phyloP scores from a whole-genome alignment of 2,113 vertebrate species.

The Onychorhynchus coronatus region DNA sequence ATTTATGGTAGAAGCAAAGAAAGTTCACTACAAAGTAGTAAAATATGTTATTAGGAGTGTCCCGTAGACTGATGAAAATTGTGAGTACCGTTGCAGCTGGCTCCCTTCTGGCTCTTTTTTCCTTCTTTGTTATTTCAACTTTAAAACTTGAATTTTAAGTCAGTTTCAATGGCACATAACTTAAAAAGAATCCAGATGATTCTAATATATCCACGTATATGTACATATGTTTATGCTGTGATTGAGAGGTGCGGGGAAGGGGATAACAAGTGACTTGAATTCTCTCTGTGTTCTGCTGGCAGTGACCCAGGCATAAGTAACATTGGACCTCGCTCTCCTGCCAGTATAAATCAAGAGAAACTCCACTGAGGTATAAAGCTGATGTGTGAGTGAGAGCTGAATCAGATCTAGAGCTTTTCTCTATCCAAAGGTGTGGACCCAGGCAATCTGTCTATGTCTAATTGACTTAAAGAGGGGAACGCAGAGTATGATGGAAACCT shows the following conservation, averaged over 20 bases:
- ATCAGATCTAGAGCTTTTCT: slow-evolving; percentile 36
- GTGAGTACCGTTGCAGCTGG: slow-evolving; percentile 56
- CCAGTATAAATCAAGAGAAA: slow-evolving; percentile 44
- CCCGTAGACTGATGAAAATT: slow-evolving; percentile 34
- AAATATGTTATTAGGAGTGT: slow-evolving; percentile 60
- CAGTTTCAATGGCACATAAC: slow-evolving; percentile 2
- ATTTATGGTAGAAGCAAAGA: slow-evolving; percentile 64
- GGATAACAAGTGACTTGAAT: slow-evolving; percentile 53
- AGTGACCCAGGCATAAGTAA: slow-evolving; percentile 39
- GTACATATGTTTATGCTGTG: neutral
- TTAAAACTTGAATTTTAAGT: slow-evolving; percentile 51
- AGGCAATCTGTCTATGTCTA: slow-evolving; percentile 29
- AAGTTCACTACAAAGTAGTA: slow-evolving; percentile 53
- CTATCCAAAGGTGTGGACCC: slow-evolving; percentile 42
- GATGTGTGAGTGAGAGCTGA: slow-evolving; percentile 22
- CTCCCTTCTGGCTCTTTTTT: slow-evolving; percentile 41
- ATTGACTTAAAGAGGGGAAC: slow-evolving; percentile 29
- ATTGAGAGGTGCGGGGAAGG: slow-evolving; percentile 41
- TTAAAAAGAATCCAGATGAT: slow-evolving; percentile 53
- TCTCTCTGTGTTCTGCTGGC: neutral
- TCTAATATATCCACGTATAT: slow-evolving; percentile 3
- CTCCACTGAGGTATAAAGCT: neutral
- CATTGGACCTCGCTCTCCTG: neutral
- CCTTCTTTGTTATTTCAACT: slow-evolving; percentile 62
- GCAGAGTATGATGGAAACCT: slow-evolving; percentile 54